Base-by-base conservation (phyloP, 2,888 invertebrate genomes). In the Cerceris ruficornis region DNA sequence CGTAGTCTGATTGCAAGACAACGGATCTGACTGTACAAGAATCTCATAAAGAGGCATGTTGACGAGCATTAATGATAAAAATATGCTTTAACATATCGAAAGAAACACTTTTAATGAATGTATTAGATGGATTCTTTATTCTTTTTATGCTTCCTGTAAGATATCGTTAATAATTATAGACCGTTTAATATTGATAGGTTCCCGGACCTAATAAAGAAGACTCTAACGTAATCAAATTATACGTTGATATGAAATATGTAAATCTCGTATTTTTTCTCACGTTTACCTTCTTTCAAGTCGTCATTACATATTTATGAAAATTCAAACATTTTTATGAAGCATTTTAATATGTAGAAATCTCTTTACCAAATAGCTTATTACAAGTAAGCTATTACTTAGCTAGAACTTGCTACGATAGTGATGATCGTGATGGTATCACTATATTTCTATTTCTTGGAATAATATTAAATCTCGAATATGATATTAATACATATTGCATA, bases 121-220 rank as follows among this genome's bases (percentile, higher is more conserved):
- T 42, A 52, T 59, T 58, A 72, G 14, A 52, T 39, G 17, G 55
- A 69, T 74, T 54, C 58, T 46, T 62, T 14, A 61, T 14, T 52
- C 17, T 62, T 67, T 60, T 66, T 59, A 67, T 57, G 61, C 64
- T 78, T 78, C 70, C 67, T 62, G 15, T 50, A 59, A 57, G 58
- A 57, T 60, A 9, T 60, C 41, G 57, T 68, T 66, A 79, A 59
- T n/a, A 5, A 39, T 49, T 17, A 70, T 15, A 70, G 8, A 39
- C 43, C 15, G 46, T 65, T 41, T 54, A 39, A 17, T 59, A 52
- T 17, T 11, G 57, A 61, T 77, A 73, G 69, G 65, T 66, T 61
- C 49, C 8, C 17, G 59, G 43, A 62, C 14, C 42, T 43, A 67
- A 67, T 55, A 64, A 41, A 4, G n/a, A 69, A 64, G 69, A 46